Evolutionary conservation across 2,113 vertebrate genomes (phyloP), one percentile per base, ranked within the genome.

Genomic region (Orientallactaga bullata): DNA sequence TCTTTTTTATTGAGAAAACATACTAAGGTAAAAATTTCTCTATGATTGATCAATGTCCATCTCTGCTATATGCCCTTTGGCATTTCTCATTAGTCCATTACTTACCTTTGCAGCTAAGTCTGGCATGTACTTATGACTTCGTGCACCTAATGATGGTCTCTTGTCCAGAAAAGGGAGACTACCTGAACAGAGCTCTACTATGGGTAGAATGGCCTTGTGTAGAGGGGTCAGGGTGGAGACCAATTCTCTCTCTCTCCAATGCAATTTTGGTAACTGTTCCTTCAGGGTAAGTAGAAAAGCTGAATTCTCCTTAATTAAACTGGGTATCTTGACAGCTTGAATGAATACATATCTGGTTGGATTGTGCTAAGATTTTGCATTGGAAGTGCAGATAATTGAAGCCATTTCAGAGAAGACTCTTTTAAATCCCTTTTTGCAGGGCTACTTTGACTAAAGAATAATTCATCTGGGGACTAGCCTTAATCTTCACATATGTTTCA

Each of bases 271-370:
- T 71, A 80, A 39, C 24, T 73, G 0, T 71, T 91, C 28, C 80
- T 95, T 60, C 3, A 15, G 4, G 39, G 28, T 6, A 66, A 78
- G 35, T 4, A 32, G 47, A 85, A 23, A 78, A 1, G 18, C 10
- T 76, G 18, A 88, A 74, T 83, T 60, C 68, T n/a, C 35, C 79
- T 76, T 32, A 87, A 76, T 71, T 68, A 80, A 90, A 66, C 32
- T 83, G 13, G 21, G 18, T 80, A 10, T 65, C 16, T 94, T 73
- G 63, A 4, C 0, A 0, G 17, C 23, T 93, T 28, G 10, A 85
- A 4, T 65, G 26, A 85, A 17, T 39, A 1, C 66, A 58, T 18
- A 73, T 61, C 16, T 60, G 23, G 39, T 47, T 85, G 24, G 42
- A n/a, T 76, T 58, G 35, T 89, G 30, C 37, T 80, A 3, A 51